Evolutionary conservation across 2,797 vertebrate species (phyloP), one percentile per base, ranked within the genome.

Genomic region (Coluber constrictor): DNA sequence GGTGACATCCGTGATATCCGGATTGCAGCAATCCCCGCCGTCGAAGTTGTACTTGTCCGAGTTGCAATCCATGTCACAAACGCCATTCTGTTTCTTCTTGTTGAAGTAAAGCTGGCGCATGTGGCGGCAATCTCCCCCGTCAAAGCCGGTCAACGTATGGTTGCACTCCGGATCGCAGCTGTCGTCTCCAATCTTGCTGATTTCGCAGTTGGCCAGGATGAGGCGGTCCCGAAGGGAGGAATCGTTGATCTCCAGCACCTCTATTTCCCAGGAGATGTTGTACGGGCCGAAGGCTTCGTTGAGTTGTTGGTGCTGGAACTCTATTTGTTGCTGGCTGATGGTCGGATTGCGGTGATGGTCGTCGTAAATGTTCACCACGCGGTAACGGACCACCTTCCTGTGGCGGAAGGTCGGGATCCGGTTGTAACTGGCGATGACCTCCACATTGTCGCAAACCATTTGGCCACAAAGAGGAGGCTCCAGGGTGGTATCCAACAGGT

Each of bases 211-310:
- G 89, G 99, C 99, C 51, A 99, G 97, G 94, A 99, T 98, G 94
- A 99, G 97, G 1, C 99, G 98, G 91, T 98, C 97, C n/a, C 99
- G 98, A 59, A 99, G 97, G 5, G 98, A 99, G 8, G 99, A 99
- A 94, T 99, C 99, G 94, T 97, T 98, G 88, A 99, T 97, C n/a
- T 99, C 98, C 96, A 99, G 96, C 94, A 99, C 98, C 93, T 98
- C 98, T 93, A 99, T 97, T 95, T 99, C 98, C 99, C 99, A 99
- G 60, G 98, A 98, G 97, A 99, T 99, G 97, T 99, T 99, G 97
- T 99, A 99, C 20, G 97, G 97, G 93, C 97, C 96, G 92, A 99
- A 99, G 94, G 99, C 99, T 83, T 99, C 98, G 0, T 98, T 98
- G 51, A 99, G 96, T 93, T 99, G 99, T 96, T 98, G 98, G 95